Evolutionary conservation across 2,797 vertebrate species (phyloP), one percentile per base, ranked within the genome.

Genomic region (Sternarchorhynchus goeldii): DNA sequence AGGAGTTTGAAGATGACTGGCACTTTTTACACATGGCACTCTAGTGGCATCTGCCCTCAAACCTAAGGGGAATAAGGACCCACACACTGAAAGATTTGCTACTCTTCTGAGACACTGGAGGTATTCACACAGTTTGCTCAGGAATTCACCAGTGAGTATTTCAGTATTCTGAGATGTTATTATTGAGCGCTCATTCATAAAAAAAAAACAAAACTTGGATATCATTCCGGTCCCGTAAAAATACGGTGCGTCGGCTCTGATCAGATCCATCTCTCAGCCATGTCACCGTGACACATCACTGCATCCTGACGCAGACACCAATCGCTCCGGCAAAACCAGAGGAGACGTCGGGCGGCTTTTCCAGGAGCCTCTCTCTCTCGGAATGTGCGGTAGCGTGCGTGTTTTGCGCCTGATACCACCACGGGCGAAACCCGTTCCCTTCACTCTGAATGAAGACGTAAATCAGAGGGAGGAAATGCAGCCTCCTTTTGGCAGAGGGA

Each of bases 71-170:
- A 88, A 91, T 87, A 84, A 85, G 83, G 87, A 88, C 87, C 88
- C 88, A 85, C 85, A 85, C 82, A 87, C 79, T 78, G 86, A 85
- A 91, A 91, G 88, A 86, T 80, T 36, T 36, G 34, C 85, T 84
- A 91, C 89, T 90, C 90, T 91, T 91, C 86, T 34, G 87, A 85
- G 87, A 87, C 87, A 80, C 88, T 89, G 87, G 88, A 90, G 87
- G 88, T 90, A 86, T 89, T 71, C 77, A 63, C 79, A 86, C 85
- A 89, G 89, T 85, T 85, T 87, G 88, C 55, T 76, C 83, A 87
- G 82, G 88, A 88, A 86, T 82, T 87, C 83, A 86, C 85, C 84
- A 77, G 84, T 77, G 78, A 63, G 88, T 87, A 90, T 88, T 90
- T 89, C 58, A 87, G 2, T 50, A 12, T 50, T 50, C 45, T 12